Conservation (phyloP, 2,113 vertebrate genomes). For the Rhodinocichla rosea region DNA sequence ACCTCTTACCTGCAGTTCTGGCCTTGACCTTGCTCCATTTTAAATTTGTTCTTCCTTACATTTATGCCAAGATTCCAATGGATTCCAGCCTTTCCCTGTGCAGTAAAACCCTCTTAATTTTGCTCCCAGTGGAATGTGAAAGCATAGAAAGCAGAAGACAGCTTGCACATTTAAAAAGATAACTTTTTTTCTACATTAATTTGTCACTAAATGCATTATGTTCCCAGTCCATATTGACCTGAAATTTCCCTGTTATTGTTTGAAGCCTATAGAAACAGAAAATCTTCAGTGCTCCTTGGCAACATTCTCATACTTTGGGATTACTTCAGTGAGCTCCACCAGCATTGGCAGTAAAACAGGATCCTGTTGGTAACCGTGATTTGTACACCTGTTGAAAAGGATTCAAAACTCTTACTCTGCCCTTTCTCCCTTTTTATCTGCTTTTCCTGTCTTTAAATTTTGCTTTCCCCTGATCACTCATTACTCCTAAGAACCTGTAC, state of each 20-base stretch:
- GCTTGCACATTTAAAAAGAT: not conserved
- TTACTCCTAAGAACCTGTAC: not conserved
- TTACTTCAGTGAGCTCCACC: not conserved
- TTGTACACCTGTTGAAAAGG: not conserved
- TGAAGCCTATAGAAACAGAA: not conserved
- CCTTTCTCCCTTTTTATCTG: not conserved
- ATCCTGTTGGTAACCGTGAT: not conserved
- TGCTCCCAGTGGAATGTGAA: not conserved
- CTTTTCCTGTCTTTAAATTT: not conserved
- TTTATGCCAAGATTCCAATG: not conserved
- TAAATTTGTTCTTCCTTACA: not conserved
- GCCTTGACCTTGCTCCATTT: not conserved
- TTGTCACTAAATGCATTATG: not conserved
- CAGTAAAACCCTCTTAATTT: not conserved
- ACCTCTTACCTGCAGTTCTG: not conserved
- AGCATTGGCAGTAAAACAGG: not conserved
- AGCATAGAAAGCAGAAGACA: not conserved
- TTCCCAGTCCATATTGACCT: not conserved
- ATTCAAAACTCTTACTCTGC: not conserved
- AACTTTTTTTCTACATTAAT: not conserved
- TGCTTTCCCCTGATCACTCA: rapidly evolving
- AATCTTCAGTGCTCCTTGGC: not conserved
- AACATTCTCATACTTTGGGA: not conserved
- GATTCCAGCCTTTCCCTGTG: not conserved
- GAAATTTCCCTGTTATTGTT: not conserved